Conservation (phyloP, 2,113 vertebrate genomes). For the Hippotragus niger region DNA sequence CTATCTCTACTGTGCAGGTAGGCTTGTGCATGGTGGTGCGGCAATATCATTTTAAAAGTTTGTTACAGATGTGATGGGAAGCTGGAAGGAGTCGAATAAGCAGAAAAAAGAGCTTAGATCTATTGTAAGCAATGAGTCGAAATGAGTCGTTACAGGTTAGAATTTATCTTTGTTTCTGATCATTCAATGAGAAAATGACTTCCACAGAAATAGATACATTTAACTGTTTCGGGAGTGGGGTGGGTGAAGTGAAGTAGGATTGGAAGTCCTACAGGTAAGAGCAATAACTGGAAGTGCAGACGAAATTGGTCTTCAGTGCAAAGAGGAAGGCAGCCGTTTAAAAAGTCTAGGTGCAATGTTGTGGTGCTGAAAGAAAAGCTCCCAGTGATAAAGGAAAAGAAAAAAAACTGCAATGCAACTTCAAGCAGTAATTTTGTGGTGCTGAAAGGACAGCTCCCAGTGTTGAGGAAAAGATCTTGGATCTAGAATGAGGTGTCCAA, state of each 20-base stretch:
- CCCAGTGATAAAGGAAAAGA: conserved; percentile 81
- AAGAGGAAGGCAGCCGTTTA: conserved; percentile 87
- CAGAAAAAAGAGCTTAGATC: conserved; percentile 91
- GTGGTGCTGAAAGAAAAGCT: conserved; percentile 89
- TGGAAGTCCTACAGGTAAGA: conserved; percentile 85
- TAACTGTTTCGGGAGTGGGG: conserved; percentile 82
- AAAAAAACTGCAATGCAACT: conserved; percentile 82
- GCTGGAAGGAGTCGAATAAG: conserved; percentile 90
- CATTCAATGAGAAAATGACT: conserved; percentile 90
- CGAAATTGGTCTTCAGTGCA: conserved; percentile 88
- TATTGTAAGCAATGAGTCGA: conserved; percentile 91
- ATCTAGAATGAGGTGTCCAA: conserved; percentile 89
- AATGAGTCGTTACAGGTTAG: conserved; percentile 91
- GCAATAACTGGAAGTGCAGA: conserved; percentile 86
- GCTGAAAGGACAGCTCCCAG: conserved; percentile 90
- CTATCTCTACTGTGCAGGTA: conserved; percentile 89
- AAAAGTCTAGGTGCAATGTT: conserved; percentile 88
- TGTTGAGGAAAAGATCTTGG: conserved; percentile 85
- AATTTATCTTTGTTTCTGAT: conserved; percentile 88
- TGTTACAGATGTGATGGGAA: conserved; percentile 93
- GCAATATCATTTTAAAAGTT: conserved; percentile 87
- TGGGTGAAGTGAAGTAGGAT: conserved; percentile 83
- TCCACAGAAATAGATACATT: conserved; percentile 87
- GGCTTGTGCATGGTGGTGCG: conserved; percentile 89
- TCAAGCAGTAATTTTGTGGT: conserved; percentile 87